Evolutionary conservation across 2,113 vertebrate species (phyloP), one percentile per base, ranked within the genome.

Genomic region (Melanotaenia duboulayi): DNA sequence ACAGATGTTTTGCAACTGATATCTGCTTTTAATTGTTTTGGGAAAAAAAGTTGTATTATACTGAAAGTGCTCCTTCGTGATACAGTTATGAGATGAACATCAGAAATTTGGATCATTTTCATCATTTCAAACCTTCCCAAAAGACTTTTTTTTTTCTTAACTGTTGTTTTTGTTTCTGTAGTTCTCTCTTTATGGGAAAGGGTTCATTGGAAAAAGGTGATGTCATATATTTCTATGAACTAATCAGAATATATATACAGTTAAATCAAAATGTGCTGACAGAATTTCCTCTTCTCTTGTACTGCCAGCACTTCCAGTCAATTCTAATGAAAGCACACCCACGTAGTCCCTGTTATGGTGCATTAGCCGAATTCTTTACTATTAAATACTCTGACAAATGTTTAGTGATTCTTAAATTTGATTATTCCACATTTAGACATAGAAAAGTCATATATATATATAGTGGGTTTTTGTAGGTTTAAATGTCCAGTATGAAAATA

Each of bases 291-390:
- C 39, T 61, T 44, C 14, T 22, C 14, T 22, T 61, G 44, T 44
- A 13, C 40, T 42, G 40, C 44, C 44, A 48, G 19, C 44, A 42
- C 40, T 40, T 37, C 59, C 25, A 52, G 55, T 62, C 55, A 40
- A 59, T 19, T 61, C 19, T 40, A 13, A 55, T 69, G 52, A 69
- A 69, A 63, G 2, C 65, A 42, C 54, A 58, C 54, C 40, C 24
- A 69, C 37, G 20, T 49, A 16, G 54, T 24, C 13, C n/a, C 51
- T 58, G 67, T 20, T 48, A 48, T 48, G 44, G n/a, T 35, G 52
- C 19, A 5, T 11, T 5, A 52, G 7, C 14, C 23, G 11, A 24
- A 11, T 7, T 11, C 50, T 51, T 37, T 3, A 42, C 13, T 24
- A 11, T 74, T 23, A 19, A 52, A 32, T 23, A 16, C n/a, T 42